Conservation (phyloP, 2,797 vertebrate species). For the Dryobates pubescens region DNA sequence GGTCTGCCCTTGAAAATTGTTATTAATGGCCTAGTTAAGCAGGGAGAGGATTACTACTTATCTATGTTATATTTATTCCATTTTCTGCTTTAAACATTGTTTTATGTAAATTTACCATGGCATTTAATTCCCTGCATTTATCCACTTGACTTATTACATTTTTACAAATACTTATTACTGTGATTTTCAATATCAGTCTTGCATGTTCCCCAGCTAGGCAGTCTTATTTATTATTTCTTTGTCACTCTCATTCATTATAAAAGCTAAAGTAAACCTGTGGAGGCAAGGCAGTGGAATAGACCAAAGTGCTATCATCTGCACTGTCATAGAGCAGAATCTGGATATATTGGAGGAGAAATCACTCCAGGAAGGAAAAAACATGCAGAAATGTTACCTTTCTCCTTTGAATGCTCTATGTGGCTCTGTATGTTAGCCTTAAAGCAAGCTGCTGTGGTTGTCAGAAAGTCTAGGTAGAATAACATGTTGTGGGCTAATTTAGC, state of each 20-base stretch:
- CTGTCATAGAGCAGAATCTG: not conserved
- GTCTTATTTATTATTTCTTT: not conserved
- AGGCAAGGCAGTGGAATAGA: not conserved
- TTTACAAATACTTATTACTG: conserved; percentile 23
- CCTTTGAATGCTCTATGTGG: not conserved
- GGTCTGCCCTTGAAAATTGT: conserved; percentile 24
- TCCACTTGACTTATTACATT: conserved; percentile 38
- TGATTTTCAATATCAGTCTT: conserved; percentile 16
- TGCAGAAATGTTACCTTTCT: not conserved
- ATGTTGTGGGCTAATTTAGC: conserved; percentile 19
- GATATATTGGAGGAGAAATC: not conserved
- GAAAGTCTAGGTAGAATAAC: not conserved
- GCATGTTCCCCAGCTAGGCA: not conserved
- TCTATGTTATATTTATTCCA: conserved; percentile 43
- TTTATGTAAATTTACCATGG: conserved; percentile 47
- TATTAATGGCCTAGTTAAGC: conserved; percentile 24
- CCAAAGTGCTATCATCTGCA: not conserved
- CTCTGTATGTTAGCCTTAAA: not conserved
- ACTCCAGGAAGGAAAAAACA: not conserved
- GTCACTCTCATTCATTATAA: not conserved
- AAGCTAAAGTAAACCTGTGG: not conserved
- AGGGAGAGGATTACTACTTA: conserved; percentile 30
- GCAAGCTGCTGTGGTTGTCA: not conserved
- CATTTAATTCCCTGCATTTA: conserved; percentile 44
- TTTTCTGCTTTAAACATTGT: conserved; percentile 47